Evolutionary conservation across 2,113 vertebrate species (phyloP), one percentile per base, ranked within the genome.

Genomic region (Phaethornis superciliosus): DNA sequence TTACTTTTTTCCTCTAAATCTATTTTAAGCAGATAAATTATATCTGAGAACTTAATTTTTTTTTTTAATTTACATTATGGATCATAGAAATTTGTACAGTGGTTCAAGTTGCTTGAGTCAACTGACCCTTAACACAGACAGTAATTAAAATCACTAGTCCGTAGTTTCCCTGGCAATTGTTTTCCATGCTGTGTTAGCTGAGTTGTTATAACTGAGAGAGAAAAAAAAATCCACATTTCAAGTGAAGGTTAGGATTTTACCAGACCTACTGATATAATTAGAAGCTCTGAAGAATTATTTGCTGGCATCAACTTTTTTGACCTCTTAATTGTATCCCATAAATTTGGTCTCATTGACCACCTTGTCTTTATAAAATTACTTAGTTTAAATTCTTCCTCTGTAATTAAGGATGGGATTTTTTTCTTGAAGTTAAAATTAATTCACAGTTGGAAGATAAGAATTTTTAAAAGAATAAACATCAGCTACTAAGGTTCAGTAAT

Each of bases 351-450:
- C 21, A 42, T 54, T 95, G 81, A 84, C 76, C 77, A 76, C 90
- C 91, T 81, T 85, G 76, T 30, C 96, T 96, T 94, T 94, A 81
- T 91, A 89, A 78, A 62, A 49, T n/a, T n/a, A 75, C 63, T 55
- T 52, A 90, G 60, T 90, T 80, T 67, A 70, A 93, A 20, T 72
- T 9, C 2, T 85, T 90, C 68, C 75, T 80, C 51, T 91, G 81
- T 82, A 80, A 42, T 64, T 46, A 28, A 15, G 60, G 10, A 86
- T 82, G 23, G 12, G n/a, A 27, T 27, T 17, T 94, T 60, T 72
- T 62, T 10, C 69, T 91, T 68, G 59, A 89, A 92, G 81, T 20
- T 87, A 59, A 85, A 76, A 71, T 33, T 80, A 93, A 92, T 55
- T 55, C 37, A 40, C n/a, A 78, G 81, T 24, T 63, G 44, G 94